Percentiles rank a stretch among this genome's conserved stretches.
Evolutionary conservation across 2,113 vertebrate genomes (phyloP).

Genomic region (Pseudonaja textilis): DNA sequence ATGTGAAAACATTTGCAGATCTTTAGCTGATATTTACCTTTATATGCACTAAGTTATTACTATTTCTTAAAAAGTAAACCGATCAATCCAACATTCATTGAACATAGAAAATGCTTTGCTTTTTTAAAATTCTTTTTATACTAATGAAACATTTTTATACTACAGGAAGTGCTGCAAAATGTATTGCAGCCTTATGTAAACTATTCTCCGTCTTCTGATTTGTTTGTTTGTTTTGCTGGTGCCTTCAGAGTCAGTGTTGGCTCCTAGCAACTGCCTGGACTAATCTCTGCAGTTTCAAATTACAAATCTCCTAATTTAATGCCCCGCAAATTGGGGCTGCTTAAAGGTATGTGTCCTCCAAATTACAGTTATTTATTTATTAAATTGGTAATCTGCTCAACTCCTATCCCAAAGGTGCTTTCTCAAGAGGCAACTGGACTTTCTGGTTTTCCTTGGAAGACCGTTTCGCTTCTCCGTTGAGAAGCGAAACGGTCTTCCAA

Average conservation of each 20-base stretch:
- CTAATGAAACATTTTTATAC: background rate
- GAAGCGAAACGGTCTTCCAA: too few relatives aligned
- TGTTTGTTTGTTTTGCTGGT: background rate
- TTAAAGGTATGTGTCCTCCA: background rate
- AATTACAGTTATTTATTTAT: background rate
- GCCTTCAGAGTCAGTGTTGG: background rate
- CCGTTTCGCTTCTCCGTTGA: too few relatives aligned
- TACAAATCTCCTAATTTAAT: background rate
- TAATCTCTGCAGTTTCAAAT: background rate
- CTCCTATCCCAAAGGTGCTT: background rate
- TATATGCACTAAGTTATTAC: too few relatives aligned
- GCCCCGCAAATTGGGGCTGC: background rate
- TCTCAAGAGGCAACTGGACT: too few relatives aligned
- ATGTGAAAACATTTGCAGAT: background rate
- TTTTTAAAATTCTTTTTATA: background rate
- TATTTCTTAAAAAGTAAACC: background rate
- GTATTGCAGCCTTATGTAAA: background rate
- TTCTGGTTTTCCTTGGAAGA: too few relatives aligned
- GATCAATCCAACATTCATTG: background rate
- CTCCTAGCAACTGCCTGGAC: background rate
- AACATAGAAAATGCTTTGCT: background rate
- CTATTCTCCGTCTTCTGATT: background rate
- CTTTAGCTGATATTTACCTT: background rate
- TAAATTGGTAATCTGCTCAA: background rate
- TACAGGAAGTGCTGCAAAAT: background rate